Conservation (phyloP, 2,888 invertebrate genomes). For the Exephanes ischioxanthus region DNA sequence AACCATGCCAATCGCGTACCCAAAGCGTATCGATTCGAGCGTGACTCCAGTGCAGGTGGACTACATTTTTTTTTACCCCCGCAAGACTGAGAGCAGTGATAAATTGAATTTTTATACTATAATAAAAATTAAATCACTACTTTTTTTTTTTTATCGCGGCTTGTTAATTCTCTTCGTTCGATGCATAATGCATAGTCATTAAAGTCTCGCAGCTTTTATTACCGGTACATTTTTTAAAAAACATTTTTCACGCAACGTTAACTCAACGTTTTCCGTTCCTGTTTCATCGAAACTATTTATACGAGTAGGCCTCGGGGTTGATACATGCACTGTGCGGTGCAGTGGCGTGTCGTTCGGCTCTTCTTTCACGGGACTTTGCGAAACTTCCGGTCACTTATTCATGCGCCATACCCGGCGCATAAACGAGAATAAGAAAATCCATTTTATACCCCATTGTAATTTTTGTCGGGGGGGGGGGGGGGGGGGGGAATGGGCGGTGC, state of each 20-base stretch:
- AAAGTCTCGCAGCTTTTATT: conserved; percentile 29
- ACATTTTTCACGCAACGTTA: conserved; percentile 38
- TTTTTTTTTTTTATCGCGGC: conserved; percentile 13
- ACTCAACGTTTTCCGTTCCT: background rate
- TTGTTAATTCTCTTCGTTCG: conserved; percentile 44
- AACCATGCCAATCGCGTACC: too few species aligned
- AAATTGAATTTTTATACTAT: background rate
- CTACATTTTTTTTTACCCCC: too few species aligned
- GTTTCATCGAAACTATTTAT: conserved; percentile 14
- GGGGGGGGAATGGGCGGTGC: background rate
- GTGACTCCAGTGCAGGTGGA: too few species aligned
- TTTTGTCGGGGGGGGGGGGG: conserved; percentile 20
- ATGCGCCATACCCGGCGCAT: conserved; percentile 24
- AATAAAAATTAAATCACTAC: conserved; percentile 43
- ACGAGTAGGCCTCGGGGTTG: conserved; percentile 5
- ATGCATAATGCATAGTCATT: conserved; percentile 54
- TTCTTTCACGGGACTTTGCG: conserved; percentile 61
- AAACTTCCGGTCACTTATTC: conserved; percentile 52
- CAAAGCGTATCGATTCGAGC: too few species aligned
- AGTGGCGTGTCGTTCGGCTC: conserved; percentile 62
- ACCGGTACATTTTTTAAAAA: background rate
- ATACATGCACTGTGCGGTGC: background rate
- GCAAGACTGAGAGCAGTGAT: conserved; percentile 2
- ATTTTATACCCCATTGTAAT: conserved; percentile 49
- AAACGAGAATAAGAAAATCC: conserved; percentile 36